These are phyloP conservation scores for Corydoras maculifer DNA, from an alignment of 2,113 vertebrate species.

Conservation along the genomic window DNA sequence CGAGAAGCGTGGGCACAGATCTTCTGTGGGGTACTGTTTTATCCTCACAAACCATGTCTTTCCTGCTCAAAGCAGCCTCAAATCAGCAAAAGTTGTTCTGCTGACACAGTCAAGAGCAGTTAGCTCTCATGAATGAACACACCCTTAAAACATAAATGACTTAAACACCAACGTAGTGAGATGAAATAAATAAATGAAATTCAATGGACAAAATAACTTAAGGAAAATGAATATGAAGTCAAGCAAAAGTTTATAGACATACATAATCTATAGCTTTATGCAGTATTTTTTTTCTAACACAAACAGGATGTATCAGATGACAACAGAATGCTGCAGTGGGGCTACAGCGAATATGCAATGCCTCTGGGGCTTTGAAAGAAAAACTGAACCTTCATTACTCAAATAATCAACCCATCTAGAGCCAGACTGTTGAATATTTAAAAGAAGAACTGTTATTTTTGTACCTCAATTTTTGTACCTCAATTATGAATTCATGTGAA, in stretches of 20 bases:
- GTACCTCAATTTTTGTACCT: neutral
- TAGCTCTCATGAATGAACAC: conserved; percentile 31
- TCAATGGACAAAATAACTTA: conserved; percentile 4
- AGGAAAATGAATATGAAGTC: neutral
- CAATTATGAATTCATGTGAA: neutral
- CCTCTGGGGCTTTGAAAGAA: neutral
- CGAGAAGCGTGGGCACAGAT: neutral
- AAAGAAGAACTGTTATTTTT: neutral
- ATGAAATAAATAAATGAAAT: neutral
- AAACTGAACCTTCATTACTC: conserved; percentile 7
- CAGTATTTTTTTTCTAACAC: neutral
- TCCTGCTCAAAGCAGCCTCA: conserved; percentile 27
- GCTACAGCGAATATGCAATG: conserved; percentile 5
- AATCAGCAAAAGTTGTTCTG: conserved; percentile 33
- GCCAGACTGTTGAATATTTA: conserved; percentile 16
- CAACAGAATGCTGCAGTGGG: conserved; percentile 28
- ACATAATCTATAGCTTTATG: conserved; percentile 6
- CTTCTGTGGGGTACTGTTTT: conserved; percentile 24
- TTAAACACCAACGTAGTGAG: neutral
- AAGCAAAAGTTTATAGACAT: neutral
- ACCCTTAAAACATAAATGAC: neutral
- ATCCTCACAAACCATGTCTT: conserved; percentile 17
- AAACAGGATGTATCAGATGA: conserved; percentile 19
- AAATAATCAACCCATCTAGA: neutral
- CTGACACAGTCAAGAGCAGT: conserved; percentile 15